Conservation (phyloP, 2,113 vertebrate genomes). For the Lepidothrix coronata region DNA sequence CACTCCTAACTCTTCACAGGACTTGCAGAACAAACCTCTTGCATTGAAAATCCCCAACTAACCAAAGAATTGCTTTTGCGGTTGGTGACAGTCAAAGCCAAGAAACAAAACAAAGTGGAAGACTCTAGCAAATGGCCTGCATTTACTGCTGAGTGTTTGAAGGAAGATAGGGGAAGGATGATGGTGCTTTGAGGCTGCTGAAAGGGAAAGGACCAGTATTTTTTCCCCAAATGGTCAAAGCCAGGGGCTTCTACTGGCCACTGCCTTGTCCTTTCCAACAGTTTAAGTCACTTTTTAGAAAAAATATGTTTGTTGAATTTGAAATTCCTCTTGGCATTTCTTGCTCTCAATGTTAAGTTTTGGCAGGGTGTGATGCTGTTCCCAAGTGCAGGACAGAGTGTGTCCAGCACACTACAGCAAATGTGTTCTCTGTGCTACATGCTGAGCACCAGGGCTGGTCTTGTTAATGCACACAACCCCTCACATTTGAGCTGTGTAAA, state of each 20-base stretch:
- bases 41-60: background rate
- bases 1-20: background rate
- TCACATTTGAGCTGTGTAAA: conserved; percentile 5
- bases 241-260: background rate
- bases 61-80: background rate
- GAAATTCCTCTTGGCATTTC: background rate
- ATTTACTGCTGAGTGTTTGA: background rate
- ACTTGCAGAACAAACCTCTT: background rate
- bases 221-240: background rate
- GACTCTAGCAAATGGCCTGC: background rate
- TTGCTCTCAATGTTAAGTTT: background rate
- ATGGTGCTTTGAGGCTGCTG: background rate
- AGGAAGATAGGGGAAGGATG: background rate
- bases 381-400: background rate
- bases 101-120: background rate
- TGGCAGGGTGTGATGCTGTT: background rate
- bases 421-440: background rate
- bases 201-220: background rate
- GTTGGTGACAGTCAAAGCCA: background rate
- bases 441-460: background rate
- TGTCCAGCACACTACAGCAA: background rate
- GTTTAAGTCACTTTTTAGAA: background rate
- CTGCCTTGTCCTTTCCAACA: background rate
- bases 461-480: background rate
- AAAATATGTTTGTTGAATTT: background rate